phyloP scores from a whole-genome alignment of 2,113 vertebrate species.

The Pitta sordida region DNA sequence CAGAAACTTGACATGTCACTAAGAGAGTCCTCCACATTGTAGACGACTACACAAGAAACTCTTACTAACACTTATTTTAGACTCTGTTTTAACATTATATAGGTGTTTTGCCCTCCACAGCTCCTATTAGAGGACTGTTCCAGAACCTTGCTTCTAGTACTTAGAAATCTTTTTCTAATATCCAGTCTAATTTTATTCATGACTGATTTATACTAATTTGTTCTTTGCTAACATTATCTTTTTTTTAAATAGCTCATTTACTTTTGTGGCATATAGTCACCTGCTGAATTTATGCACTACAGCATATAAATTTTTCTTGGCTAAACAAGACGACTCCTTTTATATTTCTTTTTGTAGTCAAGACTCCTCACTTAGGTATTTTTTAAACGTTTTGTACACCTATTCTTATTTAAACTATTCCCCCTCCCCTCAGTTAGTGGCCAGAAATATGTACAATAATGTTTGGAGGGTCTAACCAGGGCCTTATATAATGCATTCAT shows the following conservation, averaged over 20 bases:
- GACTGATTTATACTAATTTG: conserved; percentile 36
- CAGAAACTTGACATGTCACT: not conserved
- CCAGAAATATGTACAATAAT: not conserved
- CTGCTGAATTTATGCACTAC: not conserved
- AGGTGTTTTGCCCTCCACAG: not conserved
- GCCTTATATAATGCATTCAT: not conserved
- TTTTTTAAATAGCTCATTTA: conserved; percentile 43
- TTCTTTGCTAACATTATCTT: conserved; percentile 31
- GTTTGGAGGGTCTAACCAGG: not conserved
- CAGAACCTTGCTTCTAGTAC: conserved; percentile 20
- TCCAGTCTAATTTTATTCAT: conserved; percentile 54
- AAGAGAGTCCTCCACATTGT: not conserved
- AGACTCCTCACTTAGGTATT: not conserved
- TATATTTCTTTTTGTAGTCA: not conserved
- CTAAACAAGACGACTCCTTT: not conserved
- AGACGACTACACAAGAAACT: not conserved
- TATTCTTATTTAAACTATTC: not conserved
- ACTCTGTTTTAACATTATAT: not conserved
- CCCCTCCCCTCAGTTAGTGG: not conserved
- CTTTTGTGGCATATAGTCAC: not conserved
- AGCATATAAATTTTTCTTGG: not conserved
- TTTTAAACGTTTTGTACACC: not conserved
- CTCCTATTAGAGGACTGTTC: conserved; percentile 14
- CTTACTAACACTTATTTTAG: not conserved
- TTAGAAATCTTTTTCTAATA: conserved; percentile 31